Evolutionary conservation across 2,797 vertebrate genomes (phyloP), one percentile per base, ranked within the genome.

Genomic region (Cyprinodon diabolis): DNA sequence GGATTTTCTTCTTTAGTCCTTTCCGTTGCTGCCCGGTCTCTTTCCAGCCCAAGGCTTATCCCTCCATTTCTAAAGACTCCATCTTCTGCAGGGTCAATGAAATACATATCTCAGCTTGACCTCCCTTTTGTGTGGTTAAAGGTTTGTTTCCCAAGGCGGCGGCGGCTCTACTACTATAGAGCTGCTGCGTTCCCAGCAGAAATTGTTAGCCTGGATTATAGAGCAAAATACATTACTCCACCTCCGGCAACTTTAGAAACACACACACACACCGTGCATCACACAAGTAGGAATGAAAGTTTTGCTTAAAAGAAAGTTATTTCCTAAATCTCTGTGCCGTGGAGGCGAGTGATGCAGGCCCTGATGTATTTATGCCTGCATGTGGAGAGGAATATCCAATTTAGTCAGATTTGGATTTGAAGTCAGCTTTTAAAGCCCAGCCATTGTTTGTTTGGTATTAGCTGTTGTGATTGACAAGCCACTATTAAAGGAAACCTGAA

Each of bases 11-110:
- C 48, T 75, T 68, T 75, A 65, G 35, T 30, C 68, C 40, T 60
- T 60, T 21, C 68, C 6, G 75, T 35, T 37, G 37, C 56, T 0
- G 43, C 48, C 35, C 21, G 4, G 0, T 54, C 56, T 74, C 51
- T 68, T 69, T 78, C 62, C 71, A 52, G 79, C 80, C 23, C 11
- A 3, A 52, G 75, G 68, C 77, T 74, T 70, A 66, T 65, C 49
- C 67, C 57, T 82, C 47, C 69, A 63, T 89, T 91, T 89, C 75
- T 87, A 82, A 92, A 90, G 79, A 72, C 76, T 90, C 66, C 83
- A 86, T 93, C 84, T 86, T 78, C 84, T 49, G 65, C 79, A 23
- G 74, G 89, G 89, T 91, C 85, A 81, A 82, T 75, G 63, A 68
- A 82, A 82, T 62, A 78, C 78, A 83, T 84, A 74, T 83, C 74